phyloP scores from a whole-genome alignment of 2,888 invertebrate species.

The Apodemia duryi region DNA sequence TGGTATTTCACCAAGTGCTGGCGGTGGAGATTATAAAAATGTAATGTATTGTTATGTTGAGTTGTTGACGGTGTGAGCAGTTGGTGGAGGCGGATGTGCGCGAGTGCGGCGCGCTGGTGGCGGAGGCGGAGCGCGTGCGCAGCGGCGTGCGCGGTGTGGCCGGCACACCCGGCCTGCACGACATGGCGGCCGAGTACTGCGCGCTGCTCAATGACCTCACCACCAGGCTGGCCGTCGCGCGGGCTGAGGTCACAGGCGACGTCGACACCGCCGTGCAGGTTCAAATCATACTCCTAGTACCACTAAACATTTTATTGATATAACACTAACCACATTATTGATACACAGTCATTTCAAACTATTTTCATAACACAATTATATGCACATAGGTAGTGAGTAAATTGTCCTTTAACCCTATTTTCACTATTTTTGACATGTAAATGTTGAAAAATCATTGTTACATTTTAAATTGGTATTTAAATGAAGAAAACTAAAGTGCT shows the following conservation, averaged over 20 bases:
- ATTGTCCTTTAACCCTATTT: no score
- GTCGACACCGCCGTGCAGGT: conserved; percentile 70
- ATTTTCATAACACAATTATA: no score
- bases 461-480: no score
- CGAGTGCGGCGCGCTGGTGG: conserved; percentile 58
- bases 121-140: conserved; percentile 59
- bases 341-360: no score
- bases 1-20: no score
- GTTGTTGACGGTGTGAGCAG: conserved; percentile 33
- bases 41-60: no score
- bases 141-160: conserved; percentile 39
- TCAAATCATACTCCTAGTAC: not conserved
- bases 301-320: not conserved
- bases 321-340: not conserved
- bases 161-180: conserved; percentile 41
- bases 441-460: no score
- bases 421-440: no score
- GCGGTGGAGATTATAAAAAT: no score
- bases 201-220: conserved; percentile 58
- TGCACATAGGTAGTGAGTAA: no score
- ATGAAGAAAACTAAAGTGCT: no score
- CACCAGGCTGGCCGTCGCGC: conserved; percentile 52
- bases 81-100: conserved; percentile 56
- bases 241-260: conserved; percentile 55
- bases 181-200: conserved; percentile 64